A percentile compares a stretch with the other conserved stretches of the same genome.
These are phyloP conservation scores for Muscicapa adusta DNA, from an alignment of 2,113 vertebrate genomes.

Conservation along the genomic window DNA sequence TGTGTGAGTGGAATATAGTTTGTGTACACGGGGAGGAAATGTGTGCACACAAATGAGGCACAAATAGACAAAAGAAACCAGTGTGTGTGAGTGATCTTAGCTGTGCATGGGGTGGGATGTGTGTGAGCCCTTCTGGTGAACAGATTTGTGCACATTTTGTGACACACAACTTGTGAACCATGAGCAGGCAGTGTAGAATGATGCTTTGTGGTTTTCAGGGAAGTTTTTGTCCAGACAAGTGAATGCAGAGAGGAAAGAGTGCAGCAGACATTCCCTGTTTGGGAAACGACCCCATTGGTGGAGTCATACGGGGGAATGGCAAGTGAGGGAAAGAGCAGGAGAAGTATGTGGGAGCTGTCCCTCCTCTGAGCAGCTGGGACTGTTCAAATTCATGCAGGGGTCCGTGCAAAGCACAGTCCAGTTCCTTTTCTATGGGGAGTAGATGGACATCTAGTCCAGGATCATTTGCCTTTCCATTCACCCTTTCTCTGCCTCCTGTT, in stretches of 20 bases:
- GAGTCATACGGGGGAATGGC: neutral
- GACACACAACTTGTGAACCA: rapidly evolving
- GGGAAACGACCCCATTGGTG: neutral
- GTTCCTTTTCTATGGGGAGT: neutral
- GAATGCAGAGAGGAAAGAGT: neutral
- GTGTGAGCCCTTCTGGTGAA: neutral
- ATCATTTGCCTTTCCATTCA: neutral
- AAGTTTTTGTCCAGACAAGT: neutral
- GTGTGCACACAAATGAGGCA: neutral
- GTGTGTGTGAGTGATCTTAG: neutral
- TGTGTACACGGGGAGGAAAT: neutral
- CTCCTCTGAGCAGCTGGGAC: neutral
- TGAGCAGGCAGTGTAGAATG: neutral
- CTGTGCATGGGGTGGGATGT: neutral
- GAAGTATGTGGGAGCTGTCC: neutral
- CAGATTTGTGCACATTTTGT: rapidly evolving
- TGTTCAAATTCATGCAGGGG: neutral
- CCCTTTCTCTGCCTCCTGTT: neutral
- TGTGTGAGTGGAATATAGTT: neutral
- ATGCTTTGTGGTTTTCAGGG: neutral
- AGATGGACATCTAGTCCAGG: neutral
- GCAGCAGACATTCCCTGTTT: neutral
- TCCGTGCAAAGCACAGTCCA: neutral
- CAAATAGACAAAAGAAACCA: neutral
- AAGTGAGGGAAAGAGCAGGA: neutral